Percentiles rank a stretch among this genome's conserved stretches.
phyloP scores from a whole-genome alignment of 2,797 vertebrate species.

The Gymnopithys bicolor region DNA sequence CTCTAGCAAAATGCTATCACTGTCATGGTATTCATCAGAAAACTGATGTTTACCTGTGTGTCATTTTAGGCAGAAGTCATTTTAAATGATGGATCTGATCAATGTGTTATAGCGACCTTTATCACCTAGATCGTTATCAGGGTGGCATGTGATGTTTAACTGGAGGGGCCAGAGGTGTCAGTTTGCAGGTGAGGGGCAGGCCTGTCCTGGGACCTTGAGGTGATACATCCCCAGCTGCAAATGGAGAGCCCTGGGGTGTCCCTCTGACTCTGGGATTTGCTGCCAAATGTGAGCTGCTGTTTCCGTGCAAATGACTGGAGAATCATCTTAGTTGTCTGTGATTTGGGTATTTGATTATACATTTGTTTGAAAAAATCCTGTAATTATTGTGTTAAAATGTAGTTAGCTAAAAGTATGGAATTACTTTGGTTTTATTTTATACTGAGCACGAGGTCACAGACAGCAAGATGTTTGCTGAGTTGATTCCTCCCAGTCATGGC shows the following conservation, averaged over 20 bases:
- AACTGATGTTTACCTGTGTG: neutral
- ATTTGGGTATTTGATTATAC: neutral
- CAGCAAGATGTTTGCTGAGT: neutral
- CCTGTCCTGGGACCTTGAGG: neutral
- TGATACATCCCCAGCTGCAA: neutral
- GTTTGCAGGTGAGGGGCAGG: neutral
- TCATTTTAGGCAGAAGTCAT: neutral
- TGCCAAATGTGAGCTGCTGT: neutral
- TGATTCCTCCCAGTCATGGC: neutral
- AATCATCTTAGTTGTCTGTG: neutral
- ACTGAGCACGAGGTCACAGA: neutral
- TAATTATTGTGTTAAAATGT: neutral
- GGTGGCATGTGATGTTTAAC: neutral
- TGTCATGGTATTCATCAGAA: neutral
- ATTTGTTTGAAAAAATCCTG: neutral
- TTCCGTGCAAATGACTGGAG: neutral
- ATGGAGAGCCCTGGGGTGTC: neutral
- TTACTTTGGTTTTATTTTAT: neutral
- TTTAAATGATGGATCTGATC: neutral
- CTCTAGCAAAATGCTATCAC: neutral
- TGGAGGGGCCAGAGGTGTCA: rapidly evolving
- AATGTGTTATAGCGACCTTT: neutral
- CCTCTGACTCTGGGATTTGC: neutral
- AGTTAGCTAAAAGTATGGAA: neutral
- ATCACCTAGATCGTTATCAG: neutral